Base-by-base conservation (phyloP, 2,888 invertebrate genomes). In the Nymphalis urticae region DNA sequence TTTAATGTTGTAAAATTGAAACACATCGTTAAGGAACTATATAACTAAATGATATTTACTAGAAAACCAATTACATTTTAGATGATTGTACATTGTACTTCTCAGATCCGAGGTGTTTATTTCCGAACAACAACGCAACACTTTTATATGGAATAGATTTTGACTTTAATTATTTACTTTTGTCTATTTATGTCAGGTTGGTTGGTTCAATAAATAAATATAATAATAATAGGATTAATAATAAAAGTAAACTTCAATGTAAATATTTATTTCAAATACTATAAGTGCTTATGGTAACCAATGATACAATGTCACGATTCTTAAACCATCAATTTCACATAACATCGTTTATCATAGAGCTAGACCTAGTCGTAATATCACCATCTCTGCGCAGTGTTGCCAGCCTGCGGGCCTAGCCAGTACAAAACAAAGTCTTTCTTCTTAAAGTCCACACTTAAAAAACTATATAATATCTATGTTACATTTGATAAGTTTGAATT, bases 251-350 rank as follows among this genome's bases (percentile, higher is more conserved):
- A 36, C 67, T 79, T 86, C 83, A 86, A 86, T 92, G 92, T 92
- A 92, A 92, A 92, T 92, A 92, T 92, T 89, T 92, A 92, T 91
- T 92, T 92, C 89, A 90, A 92, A 90, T 92, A 92, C 89, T 89
- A 89, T 87, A 83, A 85, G 86, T 86, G 87, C 87, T 91, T 91
- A 92, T 90, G 92, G 92, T 92, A 92, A 92, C 92, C 91, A 92
- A 92, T 91, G 88, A 90, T 92, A 91, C 90, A 91, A 87, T 88
- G 84, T 86, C 85, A 85, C 85, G 84, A 79, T 77, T 79, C 80
- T 76, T 75, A 78, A 56, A 80, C 80, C 80, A 77, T 84, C 82
- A 81, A 83, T 79, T 84, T 82, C 82, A 83, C 85, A 83, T 82
- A 83, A 83, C 85, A 86, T 85, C 83, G 75, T 78, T 81, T 80